Conservation (phyloP, 2,888 invertebrate species). For the Stenurella melanura region DNA sequence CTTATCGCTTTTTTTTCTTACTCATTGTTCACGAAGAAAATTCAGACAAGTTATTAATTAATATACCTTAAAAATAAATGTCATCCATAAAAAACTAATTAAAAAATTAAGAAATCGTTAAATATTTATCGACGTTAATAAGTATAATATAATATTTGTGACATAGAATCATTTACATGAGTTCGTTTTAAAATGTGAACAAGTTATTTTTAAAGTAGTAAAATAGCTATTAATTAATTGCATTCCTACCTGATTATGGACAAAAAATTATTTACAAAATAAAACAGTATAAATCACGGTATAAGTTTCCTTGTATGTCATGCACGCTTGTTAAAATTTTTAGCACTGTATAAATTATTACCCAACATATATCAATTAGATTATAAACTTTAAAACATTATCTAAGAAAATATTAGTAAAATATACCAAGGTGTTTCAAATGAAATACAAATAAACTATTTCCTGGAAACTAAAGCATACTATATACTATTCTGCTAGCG, state of each 20-base stretch:
- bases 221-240: background rate
- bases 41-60: background rate
- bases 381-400: background rate
- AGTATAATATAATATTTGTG: background rate
- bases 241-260: background rate
- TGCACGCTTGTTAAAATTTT: background rate
- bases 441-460: too few species aligned
- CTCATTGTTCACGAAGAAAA: background rate
- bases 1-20: background rate
- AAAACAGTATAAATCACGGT: background rate
- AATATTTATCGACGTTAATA: constrained; percentile 3
- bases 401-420: too few species aligned
- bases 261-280: constrained; percentile 3
- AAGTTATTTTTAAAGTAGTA: background rate
- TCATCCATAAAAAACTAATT: background rate
- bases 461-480: too few species aligned
- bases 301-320: background rate
- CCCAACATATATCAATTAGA: background rate
- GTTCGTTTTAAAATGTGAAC: background rate
- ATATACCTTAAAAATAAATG: background rate
- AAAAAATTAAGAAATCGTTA: background rate
- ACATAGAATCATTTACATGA: background rate
- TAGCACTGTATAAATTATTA: background rate
- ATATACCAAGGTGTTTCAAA: too few species aligned
- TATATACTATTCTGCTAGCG: too few species aligned